These are phyloP conservation scores for Schrankia costaestrigalis DNA, from an alignment of 2,888 invertebrate genomes.

Conservation along the genomic window DNA sequence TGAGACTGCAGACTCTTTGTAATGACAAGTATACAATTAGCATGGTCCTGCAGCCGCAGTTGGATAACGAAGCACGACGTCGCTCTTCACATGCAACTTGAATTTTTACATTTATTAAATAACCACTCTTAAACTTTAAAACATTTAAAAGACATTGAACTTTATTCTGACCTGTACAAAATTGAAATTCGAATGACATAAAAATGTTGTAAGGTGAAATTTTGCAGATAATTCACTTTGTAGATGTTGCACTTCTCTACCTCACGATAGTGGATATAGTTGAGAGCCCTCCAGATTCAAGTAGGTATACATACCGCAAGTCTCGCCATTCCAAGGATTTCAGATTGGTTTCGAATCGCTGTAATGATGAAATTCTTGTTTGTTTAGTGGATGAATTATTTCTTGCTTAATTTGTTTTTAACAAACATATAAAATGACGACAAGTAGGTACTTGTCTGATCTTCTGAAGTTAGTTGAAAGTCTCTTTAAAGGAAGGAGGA, in stretches of 20 bases:
- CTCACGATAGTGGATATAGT: conserved; percentile 52
- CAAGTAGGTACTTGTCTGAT: neutral
- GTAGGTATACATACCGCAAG: conserved; percentile 48
- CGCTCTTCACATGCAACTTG: conserved; percentile 62
- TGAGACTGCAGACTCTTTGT: conserved; percentile 35
- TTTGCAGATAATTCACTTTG: conserved; percentile 27
- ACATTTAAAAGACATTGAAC: conserved; percentile 12
- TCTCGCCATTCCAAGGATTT: conserved; percentile 34
- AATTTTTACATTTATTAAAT: conserved; percentile 44
- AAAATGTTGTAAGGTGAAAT: conserved; percentile 21
- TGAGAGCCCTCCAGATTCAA: conserved; percentile 45
- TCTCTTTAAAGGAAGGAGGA: too few species aligned
- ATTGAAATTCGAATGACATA: conserved; percentile 8
- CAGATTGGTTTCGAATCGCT: conserved; percentile 28
- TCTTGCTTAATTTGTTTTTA: neutral
- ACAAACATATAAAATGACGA: neutral
- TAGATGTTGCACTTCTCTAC: conserved; percentile 53
- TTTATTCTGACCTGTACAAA: neutral
- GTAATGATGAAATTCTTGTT: conserved; percentile 24
- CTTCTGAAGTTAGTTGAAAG: neutral
- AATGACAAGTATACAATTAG: conserved; percentile 62
- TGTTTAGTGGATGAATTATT: neutral
- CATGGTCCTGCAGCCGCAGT: conserved; percentile 51
- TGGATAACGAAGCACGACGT: conserved; percentile 65
- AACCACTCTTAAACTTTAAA: conserved; percentile 21